Base-by-base conservation (phyloP, 2,797 vertebrate species). In the Halcyon chelicuti region DNA sequence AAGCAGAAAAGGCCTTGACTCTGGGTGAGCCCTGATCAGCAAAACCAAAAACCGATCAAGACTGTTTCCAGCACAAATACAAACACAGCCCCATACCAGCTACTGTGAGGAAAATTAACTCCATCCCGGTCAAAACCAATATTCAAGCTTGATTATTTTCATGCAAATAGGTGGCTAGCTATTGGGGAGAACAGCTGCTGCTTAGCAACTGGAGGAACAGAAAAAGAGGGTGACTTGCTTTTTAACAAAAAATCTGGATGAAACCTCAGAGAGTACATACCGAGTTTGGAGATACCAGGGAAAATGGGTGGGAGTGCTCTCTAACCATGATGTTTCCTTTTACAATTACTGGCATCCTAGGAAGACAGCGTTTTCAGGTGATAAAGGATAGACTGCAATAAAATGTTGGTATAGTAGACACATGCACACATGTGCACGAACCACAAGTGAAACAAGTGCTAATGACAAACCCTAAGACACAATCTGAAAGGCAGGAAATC, bases 121-220 rank as follows among this genome's bases (percentile, higher is more conserved):
- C 67, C 11, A 22, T 39, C 49, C 47, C 35, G 40, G 49, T 29
- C 67, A 22, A 70, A 70, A 52, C 67, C 28, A 70, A 29, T 49
- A 97, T 67, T 94, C 91, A 86, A 86, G 86, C 82, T 81, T 94
- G 76, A 95, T 94, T 96, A 94, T 94, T 96, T 94, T 95, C 91
- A 97, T 94, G 90, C 93, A 96, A 96, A 95, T 97, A 85, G 21
- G 52, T 91, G 71, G 58, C 78, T 96, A 65, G 84, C 83, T 96
- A 92, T 77, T 89, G 88, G 89, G 89, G 85, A 94, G 83, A 95
- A 95, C 80, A 96, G 89, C 91, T 96, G 94, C 96, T 96, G 96
- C 96, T 94, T 95, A 97, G 96, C 96, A 97, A 97, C 95, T 85
- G 91, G 60, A 96, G 49, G 86, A 95, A 60, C 52, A 90, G 86